Evolutionary conservation across 2,888 invertebrate genomes (phyloP).

Genomic region (Euspilapteryx auroguttella): DNA sequence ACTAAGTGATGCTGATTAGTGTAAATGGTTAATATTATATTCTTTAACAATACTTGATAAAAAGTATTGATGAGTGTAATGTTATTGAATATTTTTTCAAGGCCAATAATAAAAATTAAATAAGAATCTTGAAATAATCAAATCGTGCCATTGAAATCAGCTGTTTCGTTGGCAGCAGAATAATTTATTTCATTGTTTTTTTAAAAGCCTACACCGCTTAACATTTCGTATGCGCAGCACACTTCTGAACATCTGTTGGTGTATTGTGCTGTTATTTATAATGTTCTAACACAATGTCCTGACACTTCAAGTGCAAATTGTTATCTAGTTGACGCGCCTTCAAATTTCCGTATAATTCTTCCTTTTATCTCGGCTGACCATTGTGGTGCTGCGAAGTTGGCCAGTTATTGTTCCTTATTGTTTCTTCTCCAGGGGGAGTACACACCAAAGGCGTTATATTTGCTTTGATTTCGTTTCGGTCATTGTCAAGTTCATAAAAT

Average conservation of each 20-base stretch:
- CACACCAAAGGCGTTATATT: conserved; percentile 42
- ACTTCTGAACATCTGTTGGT: conserved; percentile 45
- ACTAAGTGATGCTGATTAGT: too few relatives aligned
- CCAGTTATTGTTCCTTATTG: conserved; percentile 50
- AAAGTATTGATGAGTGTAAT: too few relatives aligned
- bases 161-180: conserved; percentile 8
- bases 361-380: conserved; percentile 39
- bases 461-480: conserved; percentile 33
- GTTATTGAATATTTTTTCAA: too few relatives aligned
- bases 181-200: not conserved
- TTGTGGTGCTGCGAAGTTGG: conserved; percentile 44
- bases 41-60: too few relatives aligned
- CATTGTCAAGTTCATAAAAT: too few relatives aligned
- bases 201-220: conserved; percentile 25
- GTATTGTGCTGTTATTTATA: conserved; percentile 47
- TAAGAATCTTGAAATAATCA: too few relatives aligned
- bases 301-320: conserved; percentile 50
- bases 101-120: too few relatives aligned
- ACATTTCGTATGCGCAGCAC: conserved; percentile 15
- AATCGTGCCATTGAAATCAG: conserved; percentile 10
- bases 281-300: conserved; percentile 31
- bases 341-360: conserved; percentile 54
- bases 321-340: conserved; percentile 47
- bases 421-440: conserved; percentile 32
- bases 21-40: too few relatives aligned